These are phyloP conservation scores for Therioaphis trifolii DNA, from an alignment of 2,888 invertebrate genomes.

Conservation along the genomic window DNA sequence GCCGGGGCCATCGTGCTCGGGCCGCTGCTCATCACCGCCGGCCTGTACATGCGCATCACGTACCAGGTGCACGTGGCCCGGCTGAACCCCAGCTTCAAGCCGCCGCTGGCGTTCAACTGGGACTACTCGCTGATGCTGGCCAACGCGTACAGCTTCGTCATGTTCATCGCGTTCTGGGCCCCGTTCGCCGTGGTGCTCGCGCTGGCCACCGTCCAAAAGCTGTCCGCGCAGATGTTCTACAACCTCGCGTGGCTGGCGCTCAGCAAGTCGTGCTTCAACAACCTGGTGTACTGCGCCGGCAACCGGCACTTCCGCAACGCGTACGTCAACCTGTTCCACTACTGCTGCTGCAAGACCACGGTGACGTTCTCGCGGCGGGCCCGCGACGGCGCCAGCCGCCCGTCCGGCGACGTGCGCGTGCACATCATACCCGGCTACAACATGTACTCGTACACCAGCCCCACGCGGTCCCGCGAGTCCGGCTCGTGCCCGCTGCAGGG, in stretches of 20 bases:
- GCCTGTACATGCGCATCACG: slow-evolving; percentile 71
- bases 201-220: slow-evolving; percentile 71
- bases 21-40: slow-evolving; percentile 73
- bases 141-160: slow-evolving; percentile 75
- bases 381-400: slow-evolving; percentile 71
- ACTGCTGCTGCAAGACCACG: slow-evolving; percentile 83
- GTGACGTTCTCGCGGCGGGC: slow-evolving; percentile 76
- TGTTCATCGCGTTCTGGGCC: slow-evolving; percentile 76
- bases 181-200: slow-evolving; percentile 76
- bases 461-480: slow-evolving; percentile 69
- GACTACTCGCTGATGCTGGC: slow-evolving; percentile 75
- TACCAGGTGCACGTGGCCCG: slow-evolving; percentile 71
- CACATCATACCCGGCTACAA: slow-evolving; percentile 81
- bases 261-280: slow-evolving; percentile 77
- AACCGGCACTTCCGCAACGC: slow-evolving; percentile 79
- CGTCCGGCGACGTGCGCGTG: slow-evolving; percentile 77
- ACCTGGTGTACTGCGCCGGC: slow-evolving; percentile 75
- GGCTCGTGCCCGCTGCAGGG: slow-evolving; percentile 53
- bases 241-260: slow-evolving; percentile 78
- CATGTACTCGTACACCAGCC: slow-evolving; percentile 76
- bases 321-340: slow-evolving; percentile 80
- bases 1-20: slow-evolving; percentile 73
- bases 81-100: slow-evolving; percentile 74
- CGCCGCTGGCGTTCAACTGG: slow-evolving; percentile 74
- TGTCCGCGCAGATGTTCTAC: slow-evolving; percentile 74